phyloP scores from a whole-genome alignment of 2,797 vertebrate genomes.

The Sebastes iracundus region DNA sequence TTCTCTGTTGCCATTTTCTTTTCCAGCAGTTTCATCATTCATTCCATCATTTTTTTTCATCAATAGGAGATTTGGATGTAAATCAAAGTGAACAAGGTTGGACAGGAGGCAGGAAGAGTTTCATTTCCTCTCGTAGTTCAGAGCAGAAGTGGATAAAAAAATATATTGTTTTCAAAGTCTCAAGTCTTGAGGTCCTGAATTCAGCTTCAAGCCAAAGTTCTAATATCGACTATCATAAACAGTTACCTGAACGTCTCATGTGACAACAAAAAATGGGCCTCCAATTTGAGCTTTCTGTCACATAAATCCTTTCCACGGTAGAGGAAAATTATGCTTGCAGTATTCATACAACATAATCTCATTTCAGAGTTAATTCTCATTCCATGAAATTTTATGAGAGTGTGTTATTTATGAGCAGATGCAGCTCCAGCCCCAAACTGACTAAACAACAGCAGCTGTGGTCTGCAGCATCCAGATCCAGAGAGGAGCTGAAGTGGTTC shows the following conservation, averaged over 20 bases:
- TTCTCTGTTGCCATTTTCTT: background rate
- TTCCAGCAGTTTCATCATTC: background rate
- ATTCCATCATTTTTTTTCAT: background rate
- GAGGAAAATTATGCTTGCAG: slow-evolving; percentile 16
- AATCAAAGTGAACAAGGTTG: background rate
- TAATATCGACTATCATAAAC: background rate
- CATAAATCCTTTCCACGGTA: slow-evolving; percentile 19
- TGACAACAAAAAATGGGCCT: background rate
- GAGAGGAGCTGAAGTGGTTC: slow-evolving; percentile 38
- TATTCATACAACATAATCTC: slow-evolving; percentile 28
- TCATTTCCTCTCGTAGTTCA: background rate
- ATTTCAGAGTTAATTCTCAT: slow-evolving; percentile 47
- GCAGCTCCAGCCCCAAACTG: slow-evolving; percentile 14
- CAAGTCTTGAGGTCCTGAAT: background rate
- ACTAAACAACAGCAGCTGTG: slow-evolving; percentile 49
- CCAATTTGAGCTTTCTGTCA: background rate
- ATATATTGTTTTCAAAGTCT: background rate
- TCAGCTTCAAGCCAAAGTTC: background rate
- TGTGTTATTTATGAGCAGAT: slow-evolving; percentile 61
- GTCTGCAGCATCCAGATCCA: slow-evolving; percentile 2
- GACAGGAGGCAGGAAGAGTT: background rate
- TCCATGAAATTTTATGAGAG: slow-evolving; percentile 56
- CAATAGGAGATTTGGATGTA: background rate
- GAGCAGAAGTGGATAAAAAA: background rate
- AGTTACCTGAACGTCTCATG: background rate